Evolutionary conservation across 2,113 vertebrate genomes (phyloP), one percentile per base, ranked within the genome.

Genomic region (Zosterops japonicus): DNA sequence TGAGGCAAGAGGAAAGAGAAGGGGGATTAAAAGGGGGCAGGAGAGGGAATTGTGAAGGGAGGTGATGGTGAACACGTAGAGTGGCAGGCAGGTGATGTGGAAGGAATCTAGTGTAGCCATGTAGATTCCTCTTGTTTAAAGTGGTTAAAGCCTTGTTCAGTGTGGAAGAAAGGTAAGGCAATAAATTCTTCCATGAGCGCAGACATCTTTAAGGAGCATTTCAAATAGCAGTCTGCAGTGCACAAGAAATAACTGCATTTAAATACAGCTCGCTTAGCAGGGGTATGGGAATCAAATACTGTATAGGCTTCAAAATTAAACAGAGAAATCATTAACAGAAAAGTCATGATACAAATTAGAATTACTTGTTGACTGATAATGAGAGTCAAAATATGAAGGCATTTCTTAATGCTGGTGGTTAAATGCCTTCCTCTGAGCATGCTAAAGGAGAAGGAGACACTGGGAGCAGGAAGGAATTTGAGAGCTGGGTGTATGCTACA

Each of bases 281-380:
- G 35, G 47, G 33, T 22, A 50, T 12, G 9, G n/a, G 63, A 95
- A 85, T 59, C 39, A 80, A 91, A 75, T 68, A 70, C 33, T 85
- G 33, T 36, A 31, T 70, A 91, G 46, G 33, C 8, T 87, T 20
- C 71, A 77, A 82, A 95, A 91, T 50, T 16, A 90, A 95, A 83
- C 50, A 50, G 44, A 27, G 33, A 61, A 50, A 72, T 61, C 0
- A 0, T 55, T 68, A 87, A 77, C 21, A 67, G 76, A 87, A 84
- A 72, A 76, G 3, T 87, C 36, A 87, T 9, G 12, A 36, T 91
- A 91, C 79, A 87, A 91, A 79, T 94, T 79, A 87, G 60, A 91
- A 65, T 68, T 91, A 89, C 46, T 61, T 23, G 27, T 16, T 72
- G 50, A 39, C 13, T 87, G 63, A 76, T 69, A 77, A 42, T 42